Evolutionary conservation across 1,140 invertebrate genomes (phyloP).

Genomic region (Tachypleus tridentatus): DNA sequence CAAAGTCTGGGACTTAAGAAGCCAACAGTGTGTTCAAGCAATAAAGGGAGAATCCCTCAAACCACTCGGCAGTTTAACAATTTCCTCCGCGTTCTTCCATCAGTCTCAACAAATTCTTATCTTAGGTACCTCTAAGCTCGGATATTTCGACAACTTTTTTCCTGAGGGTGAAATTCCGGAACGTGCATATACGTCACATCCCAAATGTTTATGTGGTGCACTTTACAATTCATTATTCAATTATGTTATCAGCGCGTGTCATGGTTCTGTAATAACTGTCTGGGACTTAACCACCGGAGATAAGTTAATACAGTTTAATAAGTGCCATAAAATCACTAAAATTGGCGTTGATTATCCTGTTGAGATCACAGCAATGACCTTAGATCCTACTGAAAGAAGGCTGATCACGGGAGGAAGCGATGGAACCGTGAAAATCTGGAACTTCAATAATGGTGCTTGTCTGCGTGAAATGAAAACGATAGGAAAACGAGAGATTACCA

Average conservation of each 20-base stretch:
- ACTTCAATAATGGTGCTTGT: conserved; percentile 58
- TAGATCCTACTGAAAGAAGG: conserved; percentile 52
- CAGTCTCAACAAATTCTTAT: too few species aligned
- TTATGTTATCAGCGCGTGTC: conserved; percentile 7
- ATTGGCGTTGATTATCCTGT: conserved; percentile 26
- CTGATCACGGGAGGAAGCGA: conserved; percentile 55
- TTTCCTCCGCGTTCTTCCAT: too few species aligned
- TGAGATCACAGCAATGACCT: conserved; percentile 61
- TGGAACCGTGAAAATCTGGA: conserved; percentile 58
- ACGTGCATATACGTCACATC: not conserved
- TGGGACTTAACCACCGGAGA: not conserved
- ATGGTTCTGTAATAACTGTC: conserved; percentile 3
- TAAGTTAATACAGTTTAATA: conserved; percentile 3
- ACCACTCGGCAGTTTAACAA: too few species aligned
- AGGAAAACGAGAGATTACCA: conserved; percentile 31
- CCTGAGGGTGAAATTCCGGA: too few species aligned
- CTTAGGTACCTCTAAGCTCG: too few species aligned
- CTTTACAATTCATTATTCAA: not conserved
- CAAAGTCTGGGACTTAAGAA: too few species aligned
- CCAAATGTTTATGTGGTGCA: not conserved
- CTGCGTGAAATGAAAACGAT: conserved; percentile 35
- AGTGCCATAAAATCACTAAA: not conserved
- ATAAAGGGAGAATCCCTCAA: too few species aligned
- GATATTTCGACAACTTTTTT: too few species aligned
- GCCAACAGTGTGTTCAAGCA: too few species aligned